phyloP scores from a whole-genome alignment of 2,888 invertebrate species.

The Oligia strigilis region DNA sequence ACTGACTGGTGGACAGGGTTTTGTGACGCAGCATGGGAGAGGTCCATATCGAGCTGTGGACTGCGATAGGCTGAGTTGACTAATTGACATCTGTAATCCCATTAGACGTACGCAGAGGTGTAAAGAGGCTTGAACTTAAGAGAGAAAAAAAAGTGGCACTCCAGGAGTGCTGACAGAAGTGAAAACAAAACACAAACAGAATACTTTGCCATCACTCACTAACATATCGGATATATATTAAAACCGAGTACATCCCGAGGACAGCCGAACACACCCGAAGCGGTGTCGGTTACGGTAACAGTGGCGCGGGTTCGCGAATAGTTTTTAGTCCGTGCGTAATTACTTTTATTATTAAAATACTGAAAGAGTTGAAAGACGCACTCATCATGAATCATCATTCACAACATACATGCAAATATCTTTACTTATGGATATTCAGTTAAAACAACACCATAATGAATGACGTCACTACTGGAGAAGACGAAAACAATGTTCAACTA shows the following conservation, averaged over 20 bases:
- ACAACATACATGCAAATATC: neutral
- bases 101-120: neutral
- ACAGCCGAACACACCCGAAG: too few relatives aligned
- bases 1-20: neutral
- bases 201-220: too few relatives aligned
- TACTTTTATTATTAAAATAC: neutral
- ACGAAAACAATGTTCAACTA: constrained; percentile 1
- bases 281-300: too few relatives aligned
- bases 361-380: neutral
- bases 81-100: neutral
- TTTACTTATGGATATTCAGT: neutral
- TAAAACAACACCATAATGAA: neutral
- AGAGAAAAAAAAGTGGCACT: neutral
- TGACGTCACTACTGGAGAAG: neutral
- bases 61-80: neutral
- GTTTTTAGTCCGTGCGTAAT: too few relatives aligned
- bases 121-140: neutral
- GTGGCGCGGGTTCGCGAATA: too few relatives aligned
- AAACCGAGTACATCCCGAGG: too few relatives aligned
- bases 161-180: too few relatives aligned
- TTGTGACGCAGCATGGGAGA: neutral
- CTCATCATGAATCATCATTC: neutral
- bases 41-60: neutral
- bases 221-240: too few relatives aligned
- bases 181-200: too few relatives aligned